Conservation (phyloP, 1,140 invertebrate genomes). For the Heliothis subflexa region DNA sequence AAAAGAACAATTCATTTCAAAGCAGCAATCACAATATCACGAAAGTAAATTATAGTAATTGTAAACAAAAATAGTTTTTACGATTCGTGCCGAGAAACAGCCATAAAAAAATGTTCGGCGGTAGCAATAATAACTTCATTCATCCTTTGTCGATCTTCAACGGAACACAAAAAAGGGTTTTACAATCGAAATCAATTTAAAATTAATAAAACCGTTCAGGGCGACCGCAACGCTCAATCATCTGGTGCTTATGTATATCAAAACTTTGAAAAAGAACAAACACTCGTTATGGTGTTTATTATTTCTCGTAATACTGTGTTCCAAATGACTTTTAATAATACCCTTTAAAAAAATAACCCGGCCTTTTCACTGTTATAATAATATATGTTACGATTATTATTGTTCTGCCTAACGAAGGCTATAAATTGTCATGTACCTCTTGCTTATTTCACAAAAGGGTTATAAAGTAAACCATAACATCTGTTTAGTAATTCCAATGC, state of each 20-base stretch:
- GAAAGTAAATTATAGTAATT: constrained; percentile 37
- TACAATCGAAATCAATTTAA: constrained; percentile 58
- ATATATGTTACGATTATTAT: constrained; percentile 46
- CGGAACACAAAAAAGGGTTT: constrained; percentile 50
- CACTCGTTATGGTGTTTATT: constrained; percentile 52
- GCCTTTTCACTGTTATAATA: constrained; percentile 58
- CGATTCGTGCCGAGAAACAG: constrained; percentile 29
- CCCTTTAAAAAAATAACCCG: constrained; percentile 54
- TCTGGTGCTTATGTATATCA: constrained; percentile 48
- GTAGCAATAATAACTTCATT: constrained; percentile 56
- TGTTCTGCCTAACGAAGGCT: constrained; percentile 42
- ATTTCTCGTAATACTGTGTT: constrained; percentile 55
- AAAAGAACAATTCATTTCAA: constrained; percentile 9
- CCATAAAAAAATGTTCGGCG: constrained; percentile 37
- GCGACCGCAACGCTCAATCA: constrained; percentile 56
- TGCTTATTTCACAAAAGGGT: constrained; percentile 11
- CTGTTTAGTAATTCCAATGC: neutral
- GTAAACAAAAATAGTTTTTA: constrained; percentile 47
- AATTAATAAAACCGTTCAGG: constrained; percentile 56
- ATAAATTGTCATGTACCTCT: constrained; percentile 36
- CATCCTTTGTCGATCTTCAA: constrained; percentile 47
- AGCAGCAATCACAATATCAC: constrained; percentile 32
- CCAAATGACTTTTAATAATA: constrained; percentile 64
- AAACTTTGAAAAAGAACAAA: constrained; percentile 57
- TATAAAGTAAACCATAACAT: constrained; percentile 19